These are phyloP conservation scores for Scaptomyza cyrtandrae DNA, from an alignment of 2,888 invertebrate species.

Conservation along the genomic window DNA sequence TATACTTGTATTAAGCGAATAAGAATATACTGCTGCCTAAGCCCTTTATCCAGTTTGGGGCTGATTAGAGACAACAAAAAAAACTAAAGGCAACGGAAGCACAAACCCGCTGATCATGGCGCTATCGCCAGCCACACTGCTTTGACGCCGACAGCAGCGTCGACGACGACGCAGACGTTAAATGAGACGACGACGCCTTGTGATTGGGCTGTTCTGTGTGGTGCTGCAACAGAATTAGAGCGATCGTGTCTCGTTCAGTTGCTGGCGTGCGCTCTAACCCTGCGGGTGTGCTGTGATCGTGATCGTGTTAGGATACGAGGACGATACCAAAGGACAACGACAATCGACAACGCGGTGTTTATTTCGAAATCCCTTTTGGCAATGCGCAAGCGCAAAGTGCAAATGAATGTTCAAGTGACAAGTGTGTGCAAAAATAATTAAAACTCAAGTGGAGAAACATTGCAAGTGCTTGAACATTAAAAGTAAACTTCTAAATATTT, in stretches of 20 bases:
- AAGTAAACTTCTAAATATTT: constrained; percentile 42
- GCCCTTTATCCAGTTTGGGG: constrained; percentile 49
- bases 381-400: constrained; percentile 72
- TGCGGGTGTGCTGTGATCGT: constrained; percentile 78
- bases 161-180: constrained; percentile 9
- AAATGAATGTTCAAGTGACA: constrained; percentile 41
- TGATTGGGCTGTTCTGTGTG: constrained; percentile 24
- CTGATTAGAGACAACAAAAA: constrained; percentile 55
- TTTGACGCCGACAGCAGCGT: constrained; percentile 33
- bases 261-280: constrained; percentile 81
- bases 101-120: constrained; percentile 40
- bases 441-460: constrained; percentile 67
- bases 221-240: constrained; percentile 70
- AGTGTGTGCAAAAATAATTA: constrained; percentile 63
- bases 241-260: constrained; percentile 81
- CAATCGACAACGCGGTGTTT: neutral
- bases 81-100: constrained; percentile 45
- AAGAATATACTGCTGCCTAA: constrained; percentile 11
- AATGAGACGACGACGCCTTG: constrained; percentile 38
- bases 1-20: neutral
- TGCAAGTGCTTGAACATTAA: constrained; percentile 40
- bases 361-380: constrained; percentile 38
- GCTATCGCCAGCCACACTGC: constrained; percentile 45
- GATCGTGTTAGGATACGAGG: constrained; percentile 35
- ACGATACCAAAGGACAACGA: constrained; percentile 36